A percentile compares a stretch with the other conserved stretches of the same genome.
Conservation (phyloP, 2,113 vertebrate genomes). For the Romanogobio albipinnatus region DNA sequence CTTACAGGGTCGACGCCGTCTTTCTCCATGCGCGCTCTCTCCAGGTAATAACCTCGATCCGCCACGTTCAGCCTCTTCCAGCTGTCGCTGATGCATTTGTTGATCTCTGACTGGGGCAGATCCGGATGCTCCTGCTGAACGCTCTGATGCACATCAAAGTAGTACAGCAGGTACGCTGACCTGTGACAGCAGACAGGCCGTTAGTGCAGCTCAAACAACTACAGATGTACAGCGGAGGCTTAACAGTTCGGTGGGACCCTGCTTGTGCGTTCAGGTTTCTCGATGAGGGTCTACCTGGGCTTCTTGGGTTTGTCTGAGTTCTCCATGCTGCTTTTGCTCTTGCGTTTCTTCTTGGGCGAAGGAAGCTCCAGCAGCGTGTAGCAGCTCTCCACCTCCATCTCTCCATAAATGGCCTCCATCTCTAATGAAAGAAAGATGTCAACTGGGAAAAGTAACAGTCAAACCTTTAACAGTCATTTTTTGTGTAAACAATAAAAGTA, state of each 20-base stretch:
- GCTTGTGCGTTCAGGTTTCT: background rate
- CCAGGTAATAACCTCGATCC: constrained; percentile 94
- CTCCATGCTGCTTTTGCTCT: constrained; percentile 80
- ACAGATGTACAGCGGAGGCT: background rate
- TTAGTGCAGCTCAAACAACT: background rate
- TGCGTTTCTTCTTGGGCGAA: constrained; percentile 88
- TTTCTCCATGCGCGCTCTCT: constrained; percentile 91
- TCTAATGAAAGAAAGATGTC: constrained; percentile 41
- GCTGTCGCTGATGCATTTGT: constrained; percentile 97
- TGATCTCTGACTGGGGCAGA: constrained; percentile 96
- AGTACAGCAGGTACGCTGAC: constrained; percentile 95
- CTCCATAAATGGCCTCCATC: constrained; percentile 86
- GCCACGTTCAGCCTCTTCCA: constrained; percentile 95
- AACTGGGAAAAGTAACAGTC: background rate
- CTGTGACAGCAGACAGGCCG: constrained; percentile 64
- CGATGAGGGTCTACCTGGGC: constrained; percentile 80
- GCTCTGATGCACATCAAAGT: constrained; percentile 94
- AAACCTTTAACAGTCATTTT: background rate
- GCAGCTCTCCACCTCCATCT: constrained; percentile 85
- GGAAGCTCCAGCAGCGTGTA: constrained; percentile 78
- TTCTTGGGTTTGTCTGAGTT: constrained; percentile 87
- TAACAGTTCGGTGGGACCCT: background rate
- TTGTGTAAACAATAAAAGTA: background rate
- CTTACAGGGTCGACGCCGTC: constrained; percentile 89
- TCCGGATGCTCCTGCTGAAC: constrained; percentile 91